Evolutionary conservation across 1,140 invertebrate species (phyloP).

Genomic region (Contarinia nasturtii): DNA sequence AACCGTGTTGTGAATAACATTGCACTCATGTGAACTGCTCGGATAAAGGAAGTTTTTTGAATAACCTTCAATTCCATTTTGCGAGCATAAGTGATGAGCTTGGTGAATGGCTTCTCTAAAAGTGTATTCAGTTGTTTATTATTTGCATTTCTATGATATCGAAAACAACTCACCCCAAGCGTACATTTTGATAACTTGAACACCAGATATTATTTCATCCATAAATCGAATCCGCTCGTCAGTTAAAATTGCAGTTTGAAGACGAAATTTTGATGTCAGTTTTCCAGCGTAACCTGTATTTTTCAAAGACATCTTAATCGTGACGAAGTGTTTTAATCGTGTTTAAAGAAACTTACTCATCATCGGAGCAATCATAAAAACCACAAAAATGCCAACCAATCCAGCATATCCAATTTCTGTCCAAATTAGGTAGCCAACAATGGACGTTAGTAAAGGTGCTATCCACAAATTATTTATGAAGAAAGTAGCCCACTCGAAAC

Average conservation of each 20-base stretch:
- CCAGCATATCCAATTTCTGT: constrained; percentile 38
- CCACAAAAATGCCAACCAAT: constrained; percentile 43
- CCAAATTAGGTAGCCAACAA: constrained; percentile 43
- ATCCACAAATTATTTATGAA: constrained; percentile 42
- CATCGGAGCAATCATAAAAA: constrained; percentile 50
- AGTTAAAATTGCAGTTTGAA: constrained; percentile 42
- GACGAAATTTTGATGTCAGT: constrained; percentile 37
- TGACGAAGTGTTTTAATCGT: background rate
- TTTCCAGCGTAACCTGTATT: constrained; percentile 40
- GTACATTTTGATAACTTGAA: constrained; percentile 66
- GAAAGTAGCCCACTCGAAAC: constrained; percentile 37
- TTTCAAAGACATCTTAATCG: background rate
- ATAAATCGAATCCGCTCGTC: constrained; percentile 58
- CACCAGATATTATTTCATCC: constrained; percentile 46
- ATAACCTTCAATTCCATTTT: constrained; percentile 40
- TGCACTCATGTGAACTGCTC: constrained; percentile 53
- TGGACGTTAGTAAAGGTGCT: constrained; percentile 40
- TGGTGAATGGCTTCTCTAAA: constrained; percentile 21
- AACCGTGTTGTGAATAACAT: constrained; percentile 46
- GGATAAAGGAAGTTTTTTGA: constrained; percentile 41
- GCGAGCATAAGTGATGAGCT: constrained; percentile 34
- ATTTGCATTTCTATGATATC: constrained; percentile 11
- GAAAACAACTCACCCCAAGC: constrained; percentile 72
- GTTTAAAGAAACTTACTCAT: constrained; percentile 33
- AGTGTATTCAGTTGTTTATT: background rate